phyloP scores from a whole-genome alignment of 2,888 invertebrate genomes.

The Globia sparganii region DNA sequence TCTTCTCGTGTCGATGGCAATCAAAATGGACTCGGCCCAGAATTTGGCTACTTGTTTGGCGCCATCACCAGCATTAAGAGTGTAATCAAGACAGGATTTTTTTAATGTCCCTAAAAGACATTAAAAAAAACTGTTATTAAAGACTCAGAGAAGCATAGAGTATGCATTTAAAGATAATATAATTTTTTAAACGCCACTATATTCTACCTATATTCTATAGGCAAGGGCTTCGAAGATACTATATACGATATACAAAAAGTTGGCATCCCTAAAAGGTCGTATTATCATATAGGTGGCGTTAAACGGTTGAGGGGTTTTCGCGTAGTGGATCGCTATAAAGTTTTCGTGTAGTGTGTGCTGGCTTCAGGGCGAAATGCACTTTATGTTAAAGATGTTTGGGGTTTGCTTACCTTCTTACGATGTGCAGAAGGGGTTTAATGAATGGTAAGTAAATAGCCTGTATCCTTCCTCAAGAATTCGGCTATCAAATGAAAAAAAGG shows the following conservation, averaged over 20 bases:
- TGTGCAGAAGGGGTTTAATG: too few relatives aligned
- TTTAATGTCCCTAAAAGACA: too few relatives aligned
- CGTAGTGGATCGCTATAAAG: constrained; percentile 33
- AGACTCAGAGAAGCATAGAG: too few relatives aligned
- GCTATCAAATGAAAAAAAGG: not conserved
- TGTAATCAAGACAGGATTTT: too few relatives aligned
- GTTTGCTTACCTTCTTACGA: constrained; percentile 1
- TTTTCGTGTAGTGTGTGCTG: constrained; percentile 44
- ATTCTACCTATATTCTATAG: not conserved
- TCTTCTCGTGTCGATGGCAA: too few relatives aligned
- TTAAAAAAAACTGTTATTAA: too few relatives aligned
- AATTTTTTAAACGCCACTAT: too few relatives aligned
- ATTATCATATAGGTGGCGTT: constrained; percentile 54
- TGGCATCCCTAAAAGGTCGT: constrained; percentile 51
- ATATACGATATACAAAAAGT: not conserved
- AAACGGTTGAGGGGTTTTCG: constrained; percentile 53
- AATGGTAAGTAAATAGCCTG: not conserved
- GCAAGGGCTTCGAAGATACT: not conserved
- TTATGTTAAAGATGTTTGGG: constrained; percentile 23
- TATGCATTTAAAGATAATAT: too few relatives aligned
- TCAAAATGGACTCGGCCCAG: too few relatives aligned
- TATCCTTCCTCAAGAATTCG: not conserved
- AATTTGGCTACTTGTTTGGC: too few relatives aligned
- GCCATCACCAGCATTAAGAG: too few relatives aligned
- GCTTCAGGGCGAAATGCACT: constrained; percentile 40